Evolutionary conservation across 2,797 vertebrate genomes (phyloP), one percentile per base, ranked within the genome.

Genomic region (Anniella stebbinsi): DNA sequence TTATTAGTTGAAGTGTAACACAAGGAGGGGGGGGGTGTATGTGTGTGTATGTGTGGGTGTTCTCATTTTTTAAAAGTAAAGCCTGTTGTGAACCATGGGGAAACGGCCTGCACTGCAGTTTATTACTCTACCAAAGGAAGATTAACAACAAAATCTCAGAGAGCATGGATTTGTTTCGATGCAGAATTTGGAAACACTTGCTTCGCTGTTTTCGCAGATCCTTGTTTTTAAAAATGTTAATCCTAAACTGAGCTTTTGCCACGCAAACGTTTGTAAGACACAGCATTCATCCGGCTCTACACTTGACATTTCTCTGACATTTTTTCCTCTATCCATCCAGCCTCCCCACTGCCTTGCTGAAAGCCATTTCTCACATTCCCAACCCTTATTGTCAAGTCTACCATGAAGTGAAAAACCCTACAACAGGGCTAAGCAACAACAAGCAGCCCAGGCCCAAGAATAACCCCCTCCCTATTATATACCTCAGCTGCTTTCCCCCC

Each of bases 251-350:
- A 57, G 72, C 73, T 75, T 95, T 84, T 11, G 23, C 89, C 88
- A 89, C 90, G 78, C 69, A 2, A 0, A 92, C 85, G 92, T 89
- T 87, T 94, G 73, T 86, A 92, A 93, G 93, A 80, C 70, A 82
- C 23, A 87, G 80, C 87, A 92, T 93, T 95, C 90, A 89, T 95
- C 92, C 95, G 95, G 89, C 94, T 95, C 95, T 97, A 95, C 94
- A 97, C 95, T 97, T 98, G 97, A 98, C 98, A 98, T 98, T 98
- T 88, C 25, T 98, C 94, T 54, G 60, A 67, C 33, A 51, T 80
- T 87, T 67, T n/a, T 25, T 8, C 60, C 60, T 98, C n/a, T n/a
- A n/a, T 97, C 97, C 97, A 97, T 98, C 97, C 97, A 95, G 96
- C 80, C 90, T 88, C 25, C 45, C 45, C 75, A 0, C 90, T 92